Evolutionary conservation across 2,113 vertebrate species (phyloP).

Genomic region (Jacana jacana): DNA sequence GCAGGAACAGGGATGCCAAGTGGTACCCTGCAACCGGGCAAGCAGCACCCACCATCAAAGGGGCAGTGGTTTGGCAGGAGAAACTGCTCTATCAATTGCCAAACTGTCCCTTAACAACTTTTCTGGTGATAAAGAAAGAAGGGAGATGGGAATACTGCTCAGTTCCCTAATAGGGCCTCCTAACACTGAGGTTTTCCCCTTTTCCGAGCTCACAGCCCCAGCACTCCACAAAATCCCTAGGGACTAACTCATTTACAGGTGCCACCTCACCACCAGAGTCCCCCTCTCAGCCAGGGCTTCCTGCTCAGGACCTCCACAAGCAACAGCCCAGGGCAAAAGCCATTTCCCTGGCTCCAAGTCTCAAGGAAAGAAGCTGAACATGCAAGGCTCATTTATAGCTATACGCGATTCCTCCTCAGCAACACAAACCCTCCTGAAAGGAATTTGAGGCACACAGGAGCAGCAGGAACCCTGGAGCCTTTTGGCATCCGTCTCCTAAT

Average conservation of each 20-base stretch:
- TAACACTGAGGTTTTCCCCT: not conserved
- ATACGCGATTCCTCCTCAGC: not conserved
- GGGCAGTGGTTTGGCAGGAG: not conserved
- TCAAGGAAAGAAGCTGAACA: not conserved
- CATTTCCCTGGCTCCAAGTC: not conserved
- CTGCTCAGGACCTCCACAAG: not conserved
- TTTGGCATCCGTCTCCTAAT: not conserved
- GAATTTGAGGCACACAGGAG: fast-evolving
- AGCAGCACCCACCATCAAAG: not conserved
- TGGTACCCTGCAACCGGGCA: not conserved
- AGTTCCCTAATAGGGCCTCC: not conserved
- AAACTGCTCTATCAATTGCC: not conserved
- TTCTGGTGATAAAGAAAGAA: not conserved
- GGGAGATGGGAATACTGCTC: not conserved
- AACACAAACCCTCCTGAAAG: not conserved
- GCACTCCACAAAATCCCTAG: not conserved
- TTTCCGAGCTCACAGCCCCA: not conserved
- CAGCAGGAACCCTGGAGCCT: not conserved
- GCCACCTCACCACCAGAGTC: not conserved
- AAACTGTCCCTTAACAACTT: not conserved
- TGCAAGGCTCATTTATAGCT: not conserved
- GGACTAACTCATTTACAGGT: not conserved
- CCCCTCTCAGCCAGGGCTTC: not conserved
- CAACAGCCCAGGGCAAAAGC: not conserved
- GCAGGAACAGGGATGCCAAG: not conserved